These are phyloP conservation scores for Chrysolina americana DNA, from an alignment of 2,888 invertebrate genomes.

Conservation along the genomic window DNA sequence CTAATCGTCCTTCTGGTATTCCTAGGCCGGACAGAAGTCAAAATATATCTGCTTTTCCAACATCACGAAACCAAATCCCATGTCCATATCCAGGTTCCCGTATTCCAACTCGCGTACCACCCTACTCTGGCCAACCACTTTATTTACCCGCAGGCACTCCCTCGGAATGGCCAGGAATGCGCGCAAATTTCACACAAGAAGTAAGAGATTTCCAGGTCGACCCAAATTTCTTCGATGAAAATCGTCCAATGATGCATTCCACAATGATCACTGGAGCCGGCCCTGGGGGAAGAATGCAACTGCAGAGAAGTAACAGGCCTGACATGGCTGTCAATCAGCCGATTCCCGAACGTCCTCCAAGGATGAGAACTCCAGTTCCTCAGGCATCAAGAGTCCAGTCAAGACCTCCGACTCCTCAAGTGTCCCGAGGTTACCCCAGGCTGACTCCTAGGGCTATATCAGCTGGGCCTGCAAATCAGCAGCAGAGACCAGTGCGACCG, in stretches of 20 bases:
- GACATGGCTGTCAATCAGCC: conserved; percentile 14
- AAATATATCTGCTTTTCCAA: not conserved
- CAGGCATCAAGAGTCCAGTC: not conserved
- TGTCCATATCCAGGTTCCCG: conserved; percentile 13
- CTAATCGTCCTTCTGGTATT: conserved; percentile 1
- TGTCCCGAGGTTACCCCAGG: not conserved
- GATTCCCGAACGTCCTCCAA: not conserved
- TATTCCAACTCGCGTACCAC: not conserved
- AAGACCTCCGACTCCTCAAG: not conserved
- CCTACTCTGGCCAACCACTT: not conserved
- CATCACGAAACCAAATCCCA: not conserved
- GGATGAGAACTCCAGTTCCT: not conserved
- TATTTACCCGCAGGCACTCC: not conserved
- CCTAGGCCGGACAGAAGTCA: not conserved
- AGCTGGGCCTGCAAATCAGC: not conserved
- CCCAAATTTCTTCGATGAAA: not conserved
- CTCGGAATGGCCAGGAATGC: not conserved
- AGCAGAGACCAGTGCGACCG: not conserved
- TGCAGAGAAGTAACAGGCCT: conserved; percentile 1
- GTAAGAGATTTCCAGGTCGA: conserved; percentile 9
- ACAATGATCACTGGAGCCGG: not conserved
- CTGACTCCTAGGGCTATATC: not conserved
- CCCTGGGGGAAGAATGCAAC: not conserved
- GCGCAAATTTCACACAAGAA: conserved; percentile 8
- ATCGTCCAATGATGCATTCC: not conserved